Conservation (phyloP, 2,113 vertebrate genomes). For the Dinomys branickii region DNA sequence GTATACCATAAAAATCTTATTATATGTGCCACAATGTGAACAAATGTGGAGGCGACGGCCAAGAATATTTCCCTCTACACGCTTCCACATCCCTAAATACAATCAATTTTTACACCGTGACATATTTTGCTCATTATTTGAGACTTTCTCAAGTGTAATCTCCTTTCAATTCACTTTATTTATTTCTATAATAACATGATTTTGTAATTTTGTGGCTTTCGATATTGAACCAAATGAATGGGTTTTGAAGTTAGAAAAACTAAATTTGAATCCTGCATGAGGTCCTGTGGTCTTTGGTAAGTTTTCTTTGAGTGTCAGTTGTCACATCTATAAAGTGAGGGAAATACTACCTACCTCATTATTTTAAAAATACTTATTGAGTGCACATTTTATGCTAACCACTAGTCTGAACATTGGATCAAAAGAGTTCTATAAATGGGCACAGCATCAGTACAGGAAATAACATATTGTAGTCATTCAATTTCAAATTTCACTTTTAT, state of each 20-base stretch:
- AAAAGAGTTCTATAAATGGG: not conserved
- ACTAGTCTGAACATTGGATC: not conserved
- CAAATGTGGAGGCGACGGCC: not conserved
- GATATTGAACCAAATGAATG: constrained; percentile 62
- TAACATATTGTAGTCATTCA: not conserved
- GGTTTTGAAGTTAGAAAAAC: constrained; percentile 64
- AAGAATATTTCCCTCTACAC: constrained; percentile 33
- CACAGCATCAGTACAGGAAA: not conserved
- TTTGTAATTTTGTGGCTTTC: constrained; percentile 70
- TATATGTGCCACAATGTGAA: not conserved
- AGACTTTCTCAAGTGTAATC: constrained; percentile 26
- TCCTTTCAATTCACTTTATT: constrained; percentile 62
- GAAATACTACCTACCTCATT: constrained; percentile 59
- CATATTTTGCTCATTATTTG: constrained; percentile 64
- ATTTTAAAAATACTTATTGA: constrained; percentile 56
- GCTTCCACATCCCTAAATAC: constrained; percentile 6
- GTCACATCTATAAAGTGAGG: constrained; percentile 65
- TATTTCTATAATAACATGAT: constrained; percentile 74
- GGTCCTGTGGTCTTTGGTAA: constrained; percentile 55
- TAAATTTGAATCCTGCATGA: constrained; percentile 63
- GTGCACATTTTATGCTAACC: constrained; percentile 57
- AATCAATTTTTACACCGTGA: constrained; percentile 53
- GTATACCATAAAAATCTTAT: constrained; percentile 23
- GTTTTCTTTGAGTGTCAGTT: constrained; percentile 60
- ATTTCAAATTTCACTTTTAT: constrained; percentile 47